Evolutionary conservation across 2,888 invertebrate species (phyloP).

Genomic region (Nomada goodeniana): DNA sequence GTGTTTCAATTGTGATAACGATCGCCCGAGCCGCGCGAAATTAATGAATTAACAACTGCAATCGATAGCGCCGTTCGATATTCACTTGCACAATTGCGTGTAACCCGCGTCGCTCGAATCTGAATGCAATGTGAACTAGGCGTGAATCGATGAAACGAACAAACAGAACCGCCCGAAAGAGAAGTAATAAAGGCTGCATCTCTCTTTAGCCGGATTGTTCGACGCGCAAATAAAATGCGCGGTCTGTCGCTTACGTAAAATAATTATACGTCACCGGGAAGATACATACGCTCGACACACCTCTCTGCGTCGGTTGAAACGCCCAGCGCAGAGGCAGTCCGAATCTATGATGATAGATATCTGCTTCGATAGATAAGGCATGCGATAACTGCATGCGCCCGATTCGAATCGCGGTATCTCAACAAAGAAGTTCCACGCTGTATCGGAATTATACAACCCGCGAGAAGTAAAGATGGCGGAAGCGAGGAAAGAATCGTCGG

Average conservation of each 20-base stretch:
- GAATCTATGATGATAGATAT: slow-evolving; percentile 55
- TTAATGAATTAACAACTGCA: neutral
- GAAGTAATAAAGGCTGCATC: neutral
- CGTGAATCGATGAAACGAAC: neutral
- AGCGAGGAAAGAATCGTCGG: neutral
- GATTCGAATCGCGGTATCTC: slow-evolving; percentile 44
- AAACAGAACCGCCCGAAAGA: no score
- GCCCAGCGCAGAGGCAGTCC: slow-evolving; percentile 40
- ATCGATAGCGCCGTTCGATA: neutral
- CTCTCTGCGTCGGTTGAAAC: slow-evolving; percentile 39
- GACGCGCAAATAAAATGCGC: no score
- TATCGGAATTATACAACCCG: slow-evolving; percentile 24
- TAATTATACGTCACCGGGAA: neutral
- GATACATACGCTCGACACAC: slow-evolving; percentile 9
- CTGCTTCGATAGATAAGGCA: slow-evolving; percentile 63
- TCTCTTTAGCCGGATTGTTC: no score
- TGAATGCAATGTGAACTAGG: neutral
- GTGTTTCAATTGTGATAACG: neutral
- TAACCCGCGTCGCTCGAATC: neutral
- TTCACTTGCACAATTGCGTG: neutral
- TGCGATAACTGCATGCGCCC: slow-evolving; percentile 57
- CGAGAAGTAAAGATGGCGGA: slow-evolving; percentile 41
- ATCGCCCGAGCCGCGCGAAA: neutral
- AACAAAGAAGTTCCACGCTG: slow-evolving; percentile 33
- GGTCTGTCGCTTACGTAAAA: no score